Evolutionary conservation across 2,888 invertebrate genomes (phyloP), one percentile per base, ranked within the genome.

Genomic region (Xanthorhoe designata): DNA sequence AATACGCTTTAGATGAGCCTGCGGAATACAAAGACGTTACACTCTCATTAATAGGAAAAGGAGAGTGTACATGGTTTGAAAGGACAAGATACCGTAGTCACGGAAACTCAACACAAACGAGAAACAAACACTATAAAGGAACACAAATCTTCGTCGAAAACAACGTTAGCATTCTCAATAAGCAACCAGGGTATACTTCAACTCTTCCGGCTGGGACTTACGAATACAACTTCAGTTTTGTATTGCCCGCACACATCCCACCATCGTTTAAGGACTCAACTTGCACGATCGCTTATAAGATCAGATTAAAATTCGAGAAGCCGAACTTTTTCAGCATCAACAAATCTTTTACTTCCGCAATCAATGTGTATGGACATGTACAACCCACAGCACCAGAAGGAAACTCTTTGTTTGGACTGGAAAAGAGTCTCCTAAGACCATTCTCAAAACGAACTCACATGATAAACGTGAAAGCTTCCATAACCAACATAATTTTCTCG

Each of bases 31-130:
- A 69, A 19, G 73, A 66, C 6, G 76, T 82, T 4, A 56, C 58
- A 42, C 53, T 82, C 9, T 73, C 78, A 1, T 61, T 80, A 0
- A 51, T 73, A 1, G 78, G 78, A 18, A 77, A 73, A 73, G 81
- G 76, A 61, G 52, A 66, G 15, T 78, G 77, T n/a, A 7, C 9
- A 8, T 75, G 74, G 75, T 49, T 19, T 3, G 72, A 74, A 51
- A 45, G 13, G 13, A 35, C 42, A 49, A 49, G 29, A 24, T 18
- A 52, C 18, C 53, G 19, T 13, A 10, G 35, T 0, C 13, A 42
- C n/a, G 13, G 35, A 35, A 19, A 42, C 13, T 32, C 32, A 7
- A 58, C 45, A 32, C 18, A 42, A 49, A 61, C 47, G n/a, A 32
- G 50, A 56, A 19, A 10, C 47, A 35, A 10, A 35, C 17, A 18